A percentile compares a stretch with the other conserved stretches of the same genome.
Conservation (phyloP, 2,113 vertebrate species). For the Lycocorax pyrrhopterus region DNA sequence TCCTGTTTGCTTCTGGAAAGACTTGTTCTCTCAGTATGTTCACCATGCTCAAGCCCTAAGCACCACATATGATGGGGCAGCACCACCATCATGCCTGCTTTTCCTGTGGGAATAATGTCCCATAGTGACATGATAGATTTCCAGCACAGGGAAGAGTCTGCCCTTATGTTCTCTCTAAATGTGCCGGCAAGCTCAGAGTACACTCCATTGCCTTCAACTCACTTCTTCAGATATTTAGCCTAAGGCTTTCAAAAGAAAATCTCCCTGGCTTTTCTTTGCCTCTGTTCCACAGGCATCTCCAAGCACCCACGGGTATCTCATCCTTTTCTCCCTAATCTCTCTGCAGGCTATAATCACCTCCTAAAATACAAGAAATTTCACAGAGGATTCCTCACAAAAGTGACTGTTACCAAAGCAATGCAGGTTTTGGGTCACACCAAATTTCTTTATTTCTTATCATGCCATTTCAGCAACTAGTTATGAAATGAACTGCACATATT, state of each 20-base stretch:
- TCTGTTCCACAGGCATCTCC: neutral
- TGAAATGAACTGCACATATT: neutral
- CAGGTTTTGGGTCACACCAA: neutral
- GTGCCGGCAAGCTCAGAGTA: neutral
- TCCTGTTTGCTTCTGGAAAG: neutral
- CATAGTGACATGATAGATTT: neutral
- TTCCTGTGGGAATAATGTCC: neutral
- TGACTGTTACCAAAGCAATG: neutral
- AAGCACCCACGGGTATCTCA: neutral
- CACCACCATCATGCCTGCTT: accelerated
- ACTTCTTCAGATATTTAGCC: neutral
- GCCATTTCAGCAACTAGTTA: neutral
- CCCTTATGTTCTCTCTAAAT: neutral
- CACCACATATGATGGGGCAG: neutral
- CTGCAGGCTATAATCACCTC: neutral
- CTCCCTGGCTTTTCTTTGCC: neutral
- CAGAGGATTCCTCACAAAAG: neutral
- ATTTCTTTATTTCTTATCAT: neutral
- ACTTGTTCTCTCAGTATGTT: neutral
- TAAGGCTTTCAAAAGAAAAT: neutral
- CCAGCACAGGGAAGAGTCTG: neutral
- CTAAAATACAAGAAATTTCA: neutral
- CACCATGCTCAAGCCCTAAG: neutral
- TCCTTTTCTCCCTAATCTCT: neutral
- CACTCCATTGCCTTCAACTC: neutral